Conservation (phyloP, 2,888 invertebrate genomes). For the Tupiocoris notatus region DNA sequence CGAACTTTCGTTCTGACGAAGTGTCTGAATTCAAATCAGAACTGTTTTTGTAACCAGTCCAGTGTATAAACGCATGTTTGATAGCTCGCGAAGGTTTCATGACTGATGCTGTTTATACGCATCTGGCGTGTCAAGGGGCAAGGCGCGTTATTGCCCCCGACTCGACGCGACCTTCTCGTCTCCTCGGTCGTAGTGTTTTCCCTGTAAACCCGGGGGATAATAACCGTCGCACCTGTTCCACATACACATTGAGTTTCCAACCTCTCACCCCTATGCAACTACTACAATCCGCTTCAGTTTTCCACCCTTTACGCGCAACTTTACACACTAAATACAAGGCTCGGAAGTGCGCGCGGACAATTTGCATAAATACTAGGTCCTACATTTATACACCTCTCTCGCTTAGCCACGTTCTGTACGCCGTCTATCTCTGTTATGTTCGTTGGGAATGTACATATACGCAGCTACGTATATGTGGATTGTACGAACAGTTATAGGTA, state of each 20-base stretch:
- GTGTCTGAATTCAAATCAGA: not conserved
- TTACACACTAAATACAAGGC: conserved; percentile 38
- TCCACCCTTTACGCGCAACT: conserved; percentile 29
- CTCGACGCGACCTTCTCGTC: no score
- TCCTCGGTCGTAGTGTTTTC: conserved; percentile 3
- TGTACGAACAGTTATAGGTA: not conserved
- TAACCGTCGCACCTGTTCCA: conserved; percentile 39
- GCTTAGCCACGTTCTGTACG: not conserved
- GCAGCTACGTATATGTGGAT: not conserved
- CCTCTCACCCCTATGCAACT: not conserved
- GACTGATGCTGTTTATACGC: conserved; percentile 36
- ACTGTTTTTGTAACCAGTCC: not conserved
- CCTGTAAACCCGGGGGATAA: conserved; percentile 33
- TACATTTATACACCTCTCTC: conserved; percentile 30
- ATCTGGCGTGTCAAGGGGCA: conserved; percentile 29
- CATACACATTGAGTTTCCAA: not conserved
- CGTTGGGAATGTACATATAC: not conserved
- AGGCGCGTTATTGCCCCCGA: conserved; percentile 24
- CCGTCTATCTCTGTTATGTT: not conserved
- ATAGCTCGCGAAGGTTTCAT: conserved; percentile 28
- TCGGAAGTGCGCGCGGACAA: conserved; percentile 28
- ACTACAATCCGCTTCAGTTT: not conserved
- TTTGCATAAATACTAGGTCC: conserved; percentile 37
- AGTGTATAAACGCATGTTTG: conserved; percentile 21
- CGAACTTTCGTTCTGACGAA: not conserved